Base-by-base conservation (phyloP, 2,888 invertebrate genomes). In the Agrochola lychnidis region DNA sequence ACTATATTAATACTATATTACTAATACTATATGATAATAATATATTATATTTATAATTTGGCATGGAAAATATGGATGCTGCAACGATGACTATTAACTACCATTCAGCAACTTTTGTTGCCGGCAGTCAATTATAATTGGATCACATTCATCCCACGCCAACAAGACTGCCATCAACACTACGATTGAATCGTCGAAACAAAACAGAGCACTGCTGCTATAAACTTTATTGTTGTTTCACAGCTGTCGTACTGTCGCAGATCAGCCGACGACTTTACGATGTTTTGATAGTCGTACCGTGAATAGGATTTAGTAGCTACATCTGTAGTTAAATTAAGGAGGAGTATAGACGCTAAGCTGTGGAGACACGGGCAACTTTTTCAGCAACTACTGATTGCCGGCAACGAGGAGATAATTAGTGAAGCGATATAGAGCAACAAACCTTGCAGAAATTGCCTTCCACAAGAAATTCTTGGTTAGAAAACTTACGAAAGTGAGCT, bases 161-260 rank as follows among this genome's bases (percentile, higher is more conserved):
- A 73, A 69, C 51, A 73, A 57, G 51, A 63, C 30, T 56, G 22
- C 30, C 56, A 73, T 78, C 64, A 72, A 70, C 66, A 51, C 48
- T 70, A 53, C 40, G 69, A 72, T 72, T 75, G n/a, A 78, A 59
- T 70, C 68, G 51, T 40, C 12, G 56, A 74, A 75, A 68, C 42
- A 82, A 79, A 79, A 79, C 68, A 79, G n/a, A 81, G 70, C 59
- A 62, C 30, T 30, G 30, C 53, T 16, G 79, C 70, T 66, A 79
- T 84, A 82, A 84, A 84, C 48, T 84, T 84, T 84, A 84, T 77
- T 73, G 73, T 82, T 84, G 75, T 79, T 82, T 79, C 66, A 79
- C 84, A 84, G 75, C 82, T 82, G 84, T 84, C 75, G 59, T 81
- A 72, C 69, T 68, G 79, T 84, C 74, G 76, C 70, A 62, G 76